A percentile compares a stretch with the other conserved stretches of the same genome.
phyloP scores from a whole-genome alignment of 2,888 invertebrate species.

The Sympetrum striolatum region DNA sequence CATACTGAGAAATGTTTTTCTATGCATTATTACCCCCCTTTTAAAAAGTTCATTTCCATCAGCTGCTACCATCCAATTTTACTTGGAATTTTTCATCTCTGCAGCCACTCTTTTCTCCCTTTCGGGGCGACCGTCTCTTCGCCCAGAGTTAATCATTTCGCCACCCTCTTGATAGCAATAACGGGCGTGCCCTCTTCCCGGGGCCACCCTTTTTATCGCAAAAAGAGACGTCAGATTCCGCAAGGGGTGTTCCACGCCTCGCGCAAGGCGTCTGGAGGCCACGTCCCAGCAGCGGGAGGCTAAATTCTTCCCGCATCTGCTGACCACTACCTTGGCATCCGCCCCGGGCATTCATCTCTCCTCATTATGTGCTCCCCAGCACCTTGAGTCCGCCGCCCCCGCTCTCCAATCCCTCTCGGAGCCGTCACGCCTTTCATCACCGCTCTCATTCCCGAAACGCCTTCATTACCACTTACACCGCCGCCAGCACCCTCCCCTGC shows the following conservation, averaged over 20 bases:
- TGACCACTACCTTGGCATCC: conserved; percentile 27
- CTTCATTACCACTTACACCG: conserved; percentile 31
- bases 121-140: background rate
- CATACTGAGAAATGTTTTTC: too few species aligned
- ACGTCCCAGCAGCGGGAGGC: background rate
- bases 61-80: too few species aligned
- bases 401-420: background rate
- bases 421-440: background rate
- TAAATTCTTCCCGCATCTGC: background rate
- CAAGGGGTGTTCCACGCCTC: background rate
- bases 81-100: too few species aligned
- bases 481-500: background rate
- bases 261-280: background rate
- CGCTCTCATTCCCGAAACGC: background rate
- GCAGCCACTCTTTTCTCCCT: background rate
- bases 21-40: too few species aligned
- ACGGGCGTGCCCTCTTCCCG: background rate
- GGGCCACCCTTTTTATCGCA: background rate
- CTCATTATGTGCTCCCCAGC: background rate
- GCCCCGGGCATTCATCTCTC: background rate
- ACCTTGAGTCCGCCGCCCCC: background rate
- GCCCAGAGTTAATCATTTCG: background rate
- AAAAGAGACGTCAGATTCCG: background rate
- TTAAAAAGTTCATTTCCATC: too few species aligned
- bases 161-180: background rate